A percentile compares a stretch with the other conserved stretches of the same genome.
These are phyloP conservation scores for Halictus quadricinctus DNA, from an alignment of 2,888 invertebrate species.

Conservation along the genomic window DNA sequence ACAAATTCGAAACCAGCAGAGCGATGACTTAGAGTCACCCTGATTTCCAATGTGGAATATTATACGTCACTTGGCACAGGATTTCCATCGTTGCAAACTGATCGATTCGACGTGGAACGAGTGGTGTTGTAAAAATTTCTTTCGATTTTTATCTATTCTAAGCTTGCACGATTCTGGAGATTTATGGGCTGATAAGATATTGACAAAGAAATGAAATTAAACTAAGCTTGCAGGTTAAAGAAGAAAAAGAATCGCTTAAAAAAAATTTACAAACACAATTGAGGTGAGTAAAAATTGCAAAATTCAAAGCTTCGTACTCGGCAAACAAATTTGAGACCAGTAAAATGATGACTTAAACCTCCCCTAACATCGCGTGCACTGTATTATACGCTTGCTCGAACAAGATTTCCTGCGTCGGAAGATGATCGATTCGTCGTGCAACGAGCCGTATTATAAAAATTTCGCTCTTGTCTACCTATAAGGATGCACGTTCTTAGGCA, in stretches of 20 bases:
- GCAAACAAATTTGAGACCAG: not conserved
- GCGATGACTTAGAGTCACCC: not conserved
- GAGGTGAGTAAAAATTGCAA: not conserved
- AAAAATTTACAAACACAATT: not conserved
- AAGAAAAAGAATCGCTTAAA: too few relatives aligned
- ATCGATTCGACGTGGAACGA: not conserved
- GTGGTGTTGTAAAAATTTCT: not conserved
- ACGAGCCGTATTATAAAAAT: not conserved
- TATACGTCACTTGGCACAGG: not conserved
- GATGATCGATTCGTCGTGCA: not conserved
- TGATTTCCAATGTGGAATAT: not conserved
- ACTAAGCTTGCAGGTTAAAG: too few relatives aligned
- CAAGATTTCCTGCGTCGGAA: not conserved
- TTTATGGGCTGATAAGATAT: not conserved
- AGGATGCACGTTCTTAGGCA: not conserved
- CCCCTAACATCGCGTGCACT: not conserved
- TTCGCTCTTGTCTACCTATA: not conserved
- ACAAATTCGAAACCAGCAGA: not conserved
- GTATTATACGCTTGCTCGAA: not conserved
- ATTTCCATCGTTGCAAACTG: not conserved
- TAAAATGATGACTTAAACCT: not conserved
- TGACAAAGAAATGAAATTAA: not conserved
- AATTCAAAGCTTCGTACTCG: not conserved
- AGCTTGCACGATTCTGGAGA: not conserved
- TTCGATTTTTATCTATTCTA: not conserved